Percentiles rank a stretch among this genome's conserved stretches.
phyloP scores from a whole-genome alignment of 2,113 vertebrate species.

The Ageneiosus marmoratus region DNA sequence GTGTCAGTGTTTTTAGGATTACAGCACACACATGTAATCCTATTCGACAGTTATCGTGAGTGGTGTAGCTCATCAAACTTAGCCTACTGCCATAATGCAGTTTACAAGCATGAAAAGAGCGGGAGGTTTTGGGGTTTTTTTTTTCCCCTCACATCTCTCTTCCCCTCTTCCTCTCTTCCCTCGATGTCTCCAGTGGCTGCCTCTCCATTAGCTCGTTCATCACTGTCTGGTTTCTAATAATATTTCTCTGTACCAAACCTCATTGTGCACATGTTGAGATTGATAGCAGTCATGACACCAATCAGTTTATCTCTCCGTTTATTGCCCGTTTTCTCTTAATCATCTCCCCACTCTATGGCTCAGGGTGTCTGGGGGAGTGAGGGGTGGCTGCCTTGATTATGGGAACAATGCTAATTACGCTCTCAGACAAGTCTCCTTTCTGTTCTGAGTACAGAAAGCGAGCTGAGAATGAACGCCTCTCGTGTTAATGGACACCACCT shows the following conservation, averaged over 20 bases:
- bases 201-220: constrained; percentile 69
- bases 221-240: constrained; percentile 84
- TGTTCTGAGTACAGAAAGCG: constrained; percentile 28
- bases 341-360: constrained; percentile 58
- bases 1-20: constrained; percentile 19
- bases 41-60: background rate
- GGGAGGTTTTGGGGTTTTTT: constrained; percentile 45
- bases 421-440: constrained; percentile 49
- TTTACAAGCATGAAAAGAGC: constrained; percentile 7
- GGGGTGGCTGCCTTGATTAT: constrained; percentile 63
- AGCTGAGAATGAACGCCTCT: background rate
- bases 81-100: constrained; percentile 13
- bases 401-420: constrained; percentile 73
- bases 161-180: constrained; percentile 32
- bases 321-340: constrained; percentile 82
- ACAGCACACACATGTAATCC: background rate
- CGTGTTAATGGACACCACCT: background rate
- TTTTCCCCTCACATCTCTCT: constrained; percentile 56
- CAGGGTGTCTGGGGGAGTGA: constrained; percentile 62
- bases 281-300: constrained; percentile 81
- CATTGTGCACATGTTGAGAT: constrained; percentile 80
- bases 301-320: constrained; percentile 81
- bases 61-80: background rate
- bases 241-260: constrained; percentile 81
- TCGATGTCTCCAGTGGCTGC: constrained; percentile 15